Base-by-base conservation (phyloP, 2,113 vertebrate genomes). In the Engystomops pustulosus region DNA sequence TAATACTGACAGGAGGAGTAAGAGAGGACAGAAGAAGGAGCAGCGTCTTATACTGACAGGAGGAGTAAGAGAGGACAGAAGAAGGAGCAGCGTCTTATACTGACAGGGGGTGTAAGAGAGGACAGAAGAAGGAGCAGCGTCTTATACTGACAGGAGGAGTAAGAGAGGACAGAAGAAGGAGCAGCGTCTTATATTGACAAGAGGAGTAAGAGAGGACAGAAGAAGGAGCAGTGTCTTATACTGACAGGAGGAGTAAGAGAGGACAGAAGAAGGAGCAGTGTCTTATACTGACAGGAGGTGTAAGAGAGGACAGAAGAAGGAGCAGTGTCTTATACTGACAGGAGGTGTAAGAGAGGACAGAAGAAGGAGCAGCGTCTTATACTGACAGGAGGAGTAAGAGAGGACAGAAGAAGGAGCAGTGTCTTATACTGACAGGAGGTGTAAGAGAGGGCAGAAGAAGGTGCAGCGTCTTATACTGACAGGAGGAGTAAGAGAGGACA, bases 91-190 rank as follows among this genome's bases (percentile, higher is more conserved):
- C 12, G 60, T 45, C 58, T 49, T 49, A 14, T 23, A 87, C 96
- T 92, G 25, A 97, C 98, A 95, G 80, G 94, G 81, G 3, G 92
- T 85, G 6, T 93, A 94, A 75, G 93, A 17, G 14, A 38, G 36
- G 9, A 36, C 1, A 41, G 36, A 23, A 20, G 23, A 17, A 25
- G 38, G 6, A 41, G 69, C 4, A 27, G 69, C 27, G 41, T 44
- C n/a, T 47, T 20, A 23, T 69, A n/a, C 6, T 69, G 67, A 38
- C 67, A 4, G 2, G 38, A 12, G 70, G 14, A 6, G 38, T 30
- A 32, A 32, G 2, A 38, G 41, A 44, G 36, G 58, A 10, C 47
- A 41, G 34, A 18, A 18, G 5, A 2, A 69, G 36, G 9, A n/a
- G n/a, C n/a, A n/a, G n/a, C n/a, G n/a, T n/a, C n/a, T n/a, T n/a